A percentile compares a stretch with the other conserved stretches of the same genome.
phyloP scores from a whole-genome alignment of 2,888 invertebrate genomes.

The Tetragonisca angustula region DNA sequence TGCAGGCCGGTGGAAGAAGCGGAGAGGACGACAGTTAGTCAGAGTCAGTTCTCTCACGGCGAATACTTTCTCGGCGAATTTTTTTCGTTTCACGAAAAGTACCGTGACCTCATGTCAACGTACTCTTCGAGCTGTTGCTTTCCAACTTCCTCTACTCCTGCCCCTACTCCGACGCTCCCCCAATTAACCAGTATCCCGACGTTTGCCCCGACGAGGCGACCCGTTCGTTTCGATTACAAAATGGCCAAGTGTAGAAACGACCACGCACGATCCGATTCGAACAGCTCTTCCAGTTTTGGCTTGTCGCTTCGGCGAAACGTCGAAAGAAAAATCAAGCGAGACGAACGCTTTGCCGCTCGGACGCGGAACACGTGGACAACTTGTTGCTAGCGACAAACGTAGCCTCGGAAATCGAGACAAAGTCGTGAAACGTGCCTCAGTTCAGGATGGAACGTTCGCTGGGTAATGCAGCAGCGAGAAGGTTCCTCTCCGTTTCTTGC shows the following conservation, averaged over 20 bases:
- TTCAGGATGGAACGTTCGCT: too few species aligned
- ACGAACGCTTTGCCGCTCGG: too few species aligned
- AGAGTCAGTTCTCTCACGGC: conserved; percentile 20
- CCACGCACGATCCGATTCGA: background rate
- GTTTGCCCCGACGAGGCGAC: background rate
- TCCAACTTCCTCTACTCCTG: conserved; percentile 24
- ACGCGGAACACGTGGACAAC: too few species aligned
- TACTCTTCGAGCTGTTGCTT: conserved; percentile 33
- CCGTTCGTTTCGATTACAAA: conserved; percentile 29
- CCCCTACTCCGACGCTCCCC: background rate
- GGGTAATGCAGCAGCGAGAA: too few species aligned
- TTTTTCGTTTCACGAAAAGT: conserved; percentile 38
- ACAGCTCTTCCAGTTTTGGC: too few species aligned
- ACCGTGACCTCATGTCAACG: conserved; percentile 22
- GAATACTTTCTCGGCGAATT: conserved; percentile 43
- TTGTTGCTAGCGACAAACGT: too few species aligned
- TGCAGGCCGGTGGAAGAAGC: conserved; percentile 25
- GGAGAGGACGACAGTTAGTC: background rate
- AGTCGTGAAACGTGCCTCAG: too few species aligned
- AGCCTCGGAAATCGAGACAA: too few species aligned
- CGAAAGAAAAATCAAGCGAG: too few species aligned
- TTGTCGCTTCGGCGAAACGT: too few species aligned
- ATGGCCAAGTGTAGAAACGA: conserved; percentile 9
- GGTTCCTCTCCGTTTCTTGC: too few species aligned
- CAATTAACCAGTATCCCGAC: conserved; percentile 30